Conservation (phyloP, 2,888 invertebrate genomes). For the Tupiocoris notatus region DNA sequence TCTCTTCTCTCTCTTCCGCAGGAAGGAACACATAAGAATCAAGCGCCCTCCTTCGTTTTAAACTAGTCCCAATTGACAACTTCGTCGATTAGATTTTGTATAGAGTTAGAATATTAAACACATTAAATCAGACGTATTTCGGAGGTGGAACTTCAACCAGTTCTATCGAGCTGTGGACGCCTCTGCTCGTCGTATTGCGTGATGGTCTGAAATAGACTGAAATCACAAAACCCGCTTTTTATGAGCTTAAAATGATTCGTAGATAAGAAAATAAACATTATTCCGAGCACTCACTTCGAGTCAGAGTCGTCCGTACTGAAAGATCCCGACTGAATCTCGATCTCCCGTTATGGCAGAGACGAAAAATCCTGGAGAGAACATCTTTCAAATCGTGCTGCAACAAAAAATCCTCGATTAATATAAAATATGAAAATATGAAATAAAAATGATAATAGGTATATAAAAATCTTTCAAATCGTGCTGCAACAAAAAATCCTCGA, state of each 20-base stretch:
- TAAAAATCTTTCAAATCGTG: conserved; percentile 28
- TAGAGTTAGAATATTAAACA: no score
- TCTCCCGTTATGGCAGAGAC: neutral
- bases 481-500: conserved; percentile 14
- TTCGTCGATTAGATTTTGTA: no score
- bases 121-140: neutral
- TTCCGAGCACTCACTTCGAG: conserved; percentile 6
- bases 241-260: neutral
- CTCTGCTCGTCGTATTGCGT: neutral
- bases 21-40: no score
- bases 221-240: neutral
- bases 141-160: neutral
- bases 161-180: neutral
- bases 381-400: conserved; percentile 31
- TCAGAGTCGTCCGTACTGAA: conserved; percentile 6
- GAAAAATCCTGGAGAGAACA: neutral
- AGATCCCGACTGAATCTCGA: conserved; percentile 13
- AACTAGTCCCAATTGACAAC: no score
- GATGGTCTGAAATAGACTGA: neutral
- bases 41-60: no score
- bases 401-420: no score
- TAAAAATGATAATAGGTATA: no score
- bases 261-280: no score
- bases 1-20: no score
- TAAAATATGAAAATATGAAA: no score